Conservation (phyloP, 2,888 invertebrate genomes). For the Diachrysia chrysitis region DNA sequence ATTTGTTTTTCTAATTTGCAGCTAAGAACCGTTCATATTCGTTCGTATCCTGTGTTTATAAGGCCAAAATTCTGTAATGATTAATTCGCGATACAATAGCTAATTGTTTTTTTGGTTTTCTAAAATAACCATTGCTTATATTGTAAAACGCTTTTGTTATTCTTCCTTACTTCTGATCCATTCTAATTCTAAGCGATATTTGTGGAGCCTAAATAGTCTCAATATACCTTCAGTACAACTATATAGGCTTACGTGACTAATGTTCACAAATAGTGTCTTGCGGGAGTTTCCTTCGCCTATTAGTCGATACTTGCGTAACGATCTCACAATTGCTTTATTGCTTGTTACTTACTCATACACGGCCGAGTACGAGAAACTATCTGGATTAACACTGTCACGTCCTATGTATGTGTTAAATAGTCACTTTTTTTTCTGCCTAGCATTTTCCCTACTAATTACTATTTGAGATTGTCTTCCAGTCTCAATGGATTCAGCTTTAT, state of each 20-base stretch:
- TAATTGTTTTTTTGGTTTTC: too few species aligned
- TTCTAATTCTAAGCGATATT: background rate
- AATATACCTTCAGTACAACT: background rate
- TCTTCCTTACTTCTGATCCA: too few species aligned
- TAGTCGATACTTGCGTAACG: constrained; percentile 64
- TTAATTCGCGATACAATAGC: too few species aligned
- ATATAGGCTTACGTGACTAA: background rate
- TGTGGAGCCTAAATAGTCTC: background rate
- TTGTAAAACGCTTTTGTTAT: background rate
- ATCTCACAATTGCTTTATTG: constrained; percentile 74
- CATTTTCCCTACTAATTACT: background rate
- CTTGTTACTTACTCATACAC: constrained; percentile 57
- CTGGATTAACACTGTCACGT: background rate
- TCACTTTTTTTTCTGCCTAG: background rate
- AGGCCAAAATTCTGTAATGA: too few species aligned
- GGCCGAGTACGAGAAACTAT: background rate
- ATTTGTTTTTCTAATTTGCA: background rate
- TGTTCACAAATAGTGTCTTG: background rate
- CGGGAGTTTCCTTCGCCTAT: constrained; percentile 27
- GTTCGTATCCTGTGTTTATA: background rate
- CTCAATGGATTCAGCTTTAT: too few species aligned
- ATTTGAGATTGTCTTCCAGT: background rate
- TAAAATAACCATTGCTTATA: too few species aligned
- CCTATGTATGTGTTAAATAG: background rate
- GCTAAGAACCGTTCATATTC: background rate